phyloP scores from a whole-genome alignment of 2,113 vertebrate genomes.

The Australoheros scitulus region DNA sequence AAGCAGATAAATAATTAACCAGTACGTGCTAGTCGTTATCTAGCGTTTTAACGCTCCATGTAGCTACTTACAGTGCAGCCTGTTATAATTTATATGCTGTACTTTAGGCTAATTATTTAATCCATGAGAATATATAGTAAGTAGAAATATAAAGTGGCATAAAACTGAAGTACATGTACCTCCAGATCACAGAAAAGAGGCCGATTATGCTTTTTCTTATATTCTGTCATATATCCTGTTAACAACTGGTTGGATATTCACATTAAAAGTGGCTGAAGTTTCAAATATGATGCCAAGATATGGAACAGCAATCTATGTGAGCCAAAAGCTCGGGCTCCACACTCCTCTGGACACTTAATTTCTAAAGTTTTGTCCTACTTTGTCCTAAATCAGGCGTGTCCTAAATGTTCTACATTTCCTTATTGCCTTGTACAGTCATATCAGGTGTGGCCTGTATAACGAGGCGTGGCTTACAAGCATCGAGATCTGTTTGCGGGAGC shows the following conservation, averaged over 20 bases:
- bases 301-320: background rate
- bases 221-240: background rate
- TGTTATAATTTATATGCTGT: background rate
- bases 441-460: background rate
- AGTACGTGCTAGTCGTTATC: background rate
- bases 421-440: background rate
- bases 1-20: background rate
- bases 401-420: background rate
- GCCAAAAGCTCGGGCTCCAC: background rate
- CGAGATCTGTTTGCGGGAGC: background rate
- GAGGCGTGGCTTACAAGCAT: fast-evolving
- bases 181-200: too few species aligned
- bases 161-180: background rate
- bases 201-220: too few species aligned
- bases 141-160: background rate
- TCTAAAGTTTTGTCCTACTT: background rate
- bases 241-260: background rate
- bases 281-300: background rate
- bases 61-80: background rate
- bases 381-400: background rate
- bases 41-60: fast-evolving
- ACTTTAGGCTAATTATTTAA: background rate
- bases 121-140: background rate
- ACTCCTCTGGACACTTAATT: background rate
- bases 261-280: background rate